Evolutionary conservation across 1,140 invertebrate genomes (phyloP).

Genomic region (Ditylenchus dipsaci): DNA sequence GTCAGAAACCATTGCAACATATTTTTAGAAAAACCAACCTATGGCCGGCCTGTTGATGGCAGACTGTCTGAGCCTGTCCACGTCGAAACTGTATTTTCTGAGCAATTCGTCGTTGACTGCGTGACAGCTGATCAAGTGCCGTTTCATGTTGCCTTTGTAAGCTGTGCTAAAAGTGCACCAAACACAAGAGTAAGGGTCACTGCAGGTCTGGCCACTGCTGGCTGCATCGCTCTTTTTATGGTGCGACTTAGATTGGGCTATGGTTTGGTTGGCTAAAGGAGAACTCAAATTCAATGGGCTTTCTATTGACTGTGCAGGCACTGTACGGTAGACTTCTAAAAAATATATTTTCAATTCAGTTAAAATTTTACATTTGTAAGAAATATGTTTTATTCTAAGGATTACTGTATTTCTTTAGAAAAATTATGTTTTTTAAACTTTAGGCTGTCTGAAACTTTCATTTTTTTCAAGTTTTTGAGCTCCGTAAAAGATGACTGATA

Average conservation of each 20-base stretch:
- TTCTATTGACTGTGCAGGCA: background rate
- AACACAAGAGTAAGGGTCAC: slow-evolving; percentile 27
- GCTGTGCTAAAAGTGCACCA: slow-evolving; percentile 50
- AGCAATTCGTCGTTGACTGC: slow-evolving; percentile 1
- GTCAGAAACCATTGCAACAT: too few relatives aligned
- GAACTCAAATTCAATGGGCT: background rate
- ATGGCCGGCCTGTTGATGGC: background rate
- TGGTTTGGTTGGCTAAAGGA: background rate
- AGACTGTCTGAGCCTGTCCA: background rate
- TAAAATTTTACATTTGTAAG: too few relatives aligned
- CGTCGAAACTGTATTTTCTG: background rate
- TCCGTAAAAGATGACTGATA: too few relatives aligned
- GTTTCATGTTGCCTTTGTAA: slow-evolving; percentile 56
- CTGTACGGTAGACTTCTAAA: too few relatives aligned
- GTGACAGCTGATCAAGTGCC: slow-evolving; percentile 51
- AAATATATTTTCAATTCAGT: too few relatives aligned
- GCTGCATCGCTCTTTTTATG: background rate
- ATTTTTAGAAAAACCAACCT: too few relatives aligned
- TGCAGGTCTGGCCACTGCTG: background rate
- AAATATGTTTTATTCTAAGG: too few relatives aligned
- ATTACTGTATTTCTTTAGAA: too few relatives aligned
- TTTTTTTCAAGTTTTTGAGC: too few relatives aligned
- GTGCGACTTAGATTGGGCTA: background rate
- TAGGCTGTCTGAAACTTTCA: too few relatives aligned
- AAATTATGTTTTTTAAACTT: too few relatives aligned